These are phyloP conservation scores for Lochmaea crataegi DNA, from an alignment of 2,888 invertebrate genomes.

Conservation along the genomic window DNA sequence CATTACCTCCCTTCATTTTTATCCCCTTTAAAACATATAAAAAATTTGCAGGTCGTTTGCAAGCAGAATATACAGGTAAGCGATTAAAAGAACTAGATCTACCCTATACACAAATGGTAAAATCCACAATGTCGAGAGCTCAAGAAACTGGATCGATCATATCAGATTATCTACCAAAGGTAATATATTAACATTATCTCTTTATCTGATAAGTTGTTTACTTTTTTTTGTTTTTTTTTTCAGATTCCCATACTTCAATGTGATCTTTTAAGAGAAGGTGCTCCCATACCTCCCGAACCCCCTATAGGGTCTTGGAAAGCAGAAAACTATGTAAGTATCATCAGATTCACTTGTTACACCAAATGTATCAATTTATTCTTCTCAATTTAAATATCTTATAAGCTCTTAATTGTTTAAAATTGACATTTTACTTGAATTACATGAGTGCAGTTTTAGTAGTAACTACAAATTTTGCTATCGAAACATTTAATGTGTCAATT, in stretches of 20 bases:
- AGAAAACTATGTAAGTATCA: conserved; percentile 75
- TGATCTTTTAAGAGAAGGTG: conserved; percentile 88
- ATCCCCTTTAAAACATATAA: background rate
- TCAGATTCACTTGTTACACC: background rate
- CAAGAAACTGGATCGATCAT: conserved; percentile 92
- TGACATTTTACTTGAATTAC: too few relatives aligned
- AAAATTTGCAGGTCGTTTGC: conserved; percentile 74
- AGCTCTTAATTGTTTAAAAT: too few relatives aligned
- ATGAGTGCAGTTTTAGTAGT: too few relatives aligned
- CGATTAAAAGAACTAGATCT: conserved; percentile 81
- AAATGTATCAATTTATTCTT: background rate
- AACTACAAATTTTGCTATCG: background rate
- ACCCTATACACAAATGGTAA: conserved; percentile 82
- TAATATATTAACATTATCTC: conserved; percentile 42
- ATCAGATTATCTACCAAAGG: conserved; percentile 72
- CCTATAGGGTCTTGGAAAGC: conserved; percentile 87
- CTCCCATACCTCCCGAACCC: conserved; percentile 95
- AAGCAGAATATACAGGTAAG: conserved; percentile 88
- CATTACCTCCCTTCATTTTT: background rate
- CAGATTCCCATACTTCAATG: conserved; percentile 73
- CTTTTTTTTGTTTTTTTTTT: conserved; percentile 57
- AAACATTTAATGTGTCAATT: background rate
- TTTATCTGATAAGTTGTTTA: too few relatives aligned
- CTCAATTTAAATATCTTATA: background rate
- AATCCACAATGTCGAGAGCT: conserved; percentile 94